Evolutionary conservation across 1,140 invertebrate species (phyloP), one percentile per base, ranked within the genome.

Genomic region (Geopemphigus sp.): DNA sequence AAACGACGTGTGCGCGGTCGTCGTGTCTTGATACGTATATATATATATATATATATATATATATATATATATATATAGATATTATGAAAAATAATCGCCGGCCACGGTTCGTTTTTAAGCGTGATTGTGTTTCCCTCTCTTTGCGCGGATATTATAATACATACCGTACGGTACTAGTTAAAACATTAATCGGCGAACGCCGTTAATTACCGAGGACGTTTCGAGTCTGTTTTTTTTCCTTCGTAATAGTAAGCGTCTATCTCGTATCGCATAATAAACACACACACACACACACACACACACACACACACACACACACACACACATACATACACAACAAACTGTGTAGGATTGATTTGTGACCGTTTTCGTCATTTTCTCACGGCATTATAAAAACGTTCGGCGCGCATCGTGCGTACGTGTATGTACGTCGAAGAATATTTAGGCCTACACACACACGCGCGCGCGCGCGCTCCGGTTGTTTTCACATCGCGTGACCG

Each of bases 331-430:
- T 19, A 5, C 24, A 47, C 53, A n/a, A 19, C 15, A 11, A 14
- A 17, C 17, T 32, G 74, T 63, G 74, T 78, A 78, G 74, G 74
- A 78, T 78, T 78, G 74, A 78, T 78, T 78, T 78, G 74, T 78
- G 74, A 78, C 17, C 56, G 74, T 78, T 78, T 78, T 61, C 74
- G 45, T 78, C n/a, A 50, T 78, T 78, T 78, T 78, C 57, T 78
- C 74, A 78, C 74, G 74, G 57, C 57, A 76, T 76, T 39, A 74
- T 57, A 24, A 39, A 5, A 47, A 68, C n/a, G 24, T 72, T 72
- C 17, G 50, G 47, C 56, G 15, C 10, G 10, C 39, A 29, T 56
- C 22, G 26, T 56, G 29, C 56, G n/a, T 29, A 56, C 1, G 26
- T 73, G 56, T 54, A 54, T 72, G 53, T 72, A 26, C 2, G 24